Evolutionary conservation across 2,797 vertebrate genomes (phyloP).

Genomic region (Pangasius krempfi): DNA sequence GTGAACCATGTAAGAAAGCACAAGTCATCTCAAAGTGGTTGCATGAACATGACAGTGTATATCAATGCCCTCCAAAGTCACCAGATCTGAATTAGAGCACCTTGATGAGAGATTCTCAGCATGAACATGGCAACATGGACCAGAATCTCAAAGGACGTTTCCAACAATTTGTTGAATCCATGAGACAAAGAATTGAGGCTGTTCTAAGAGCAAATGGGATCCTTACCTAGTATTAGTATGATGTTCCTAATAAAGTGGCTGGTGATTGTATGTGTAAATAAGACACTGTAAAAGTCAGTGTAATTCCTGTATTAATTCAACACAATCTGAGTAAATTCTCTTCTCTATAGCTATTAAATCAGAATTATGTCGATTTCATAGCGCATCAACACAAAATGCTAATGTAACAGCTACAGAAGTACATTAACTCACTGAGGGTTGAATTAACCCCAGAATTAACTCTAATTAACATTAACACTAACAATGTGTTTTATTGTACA

Average conservation of each 20-base stretch:
- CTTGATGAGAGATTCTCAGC: background rate
- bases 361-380: background rate
- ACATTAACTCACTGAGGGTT: background rate
- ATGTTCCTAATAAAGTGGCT: background rate
- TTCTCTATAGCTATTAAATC: background rate
- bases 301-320: background rate
- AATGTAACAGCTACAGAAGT: background rate
- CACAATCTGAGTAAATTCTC: background rate
- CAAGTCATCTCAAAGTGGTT: background rate
- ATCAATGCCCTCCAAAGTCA: background rate
- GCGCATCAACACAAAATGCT: too few relatives aligned
- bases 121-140: background rate
- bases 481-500: background rate
- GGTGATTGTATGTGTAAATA: background rate
- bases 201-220: background rate
- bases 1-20: background rate
- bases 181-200: background rate
- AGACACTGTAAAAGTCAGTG: background rate
- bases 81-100: background rate
- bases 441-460: background rate
- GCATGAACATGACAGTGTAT: background rate
- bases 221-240: background rate
- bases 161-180: background rate
- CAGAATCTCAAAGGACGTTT: background rate
- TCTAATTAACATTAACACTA: background rate